Evolutionary conservation across 2,888 invertebrate species (phyloP).

Genomic region (Cremastinae sp.): DNA sequence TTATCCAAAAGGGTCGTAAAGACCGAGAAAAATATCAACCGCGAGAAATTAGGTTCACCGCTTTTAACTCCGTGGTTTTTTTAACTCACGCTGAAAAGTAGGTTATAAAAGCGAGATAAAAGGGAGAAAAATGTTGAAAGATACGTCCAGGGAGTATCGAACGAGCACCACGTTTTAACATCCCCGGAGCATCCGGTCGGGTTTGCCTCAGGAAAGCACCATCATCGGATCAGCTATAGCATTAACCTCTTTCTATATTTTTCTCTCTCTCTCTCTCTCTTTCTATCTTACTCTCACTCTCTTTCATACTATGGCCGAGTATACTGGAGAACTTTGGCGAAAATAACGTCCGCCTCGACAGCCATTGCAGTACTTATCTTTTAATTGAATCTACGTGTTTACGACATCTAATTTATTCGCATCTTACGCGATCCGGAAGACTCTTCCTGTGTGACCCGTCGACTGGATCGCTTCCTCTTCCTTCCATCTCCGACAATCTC

Average conservation of each 20-base stretch:
- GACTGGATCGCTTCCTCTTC: conserved; percentile 1
- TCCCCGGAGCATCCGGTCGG: conserved; percentile 29
- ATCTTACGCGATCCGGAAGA: conserved; percentile 48
- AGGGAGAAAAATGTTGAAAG: conserved; percentile 21
- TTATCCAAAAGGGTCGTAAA: neutral
- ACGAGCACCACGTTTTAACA: conserved; percentile 31
- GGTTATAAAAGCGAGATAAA: conserved; percentile 1
- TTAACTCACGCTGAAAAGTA: conserved; percentile 15
- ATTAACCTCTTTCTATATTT: conserved; percentile 1
- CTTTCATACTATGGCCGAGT: conserved; percentile 11
- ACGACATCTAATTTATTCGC: conserved; percentile 66
- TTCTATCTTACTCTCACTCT: neutral
- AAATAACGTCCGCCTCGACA: conserved; percentile 55
- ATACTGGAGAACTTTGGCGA: conserved; percentile 37
- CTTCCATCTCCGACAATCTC: conserved; percentile 8
- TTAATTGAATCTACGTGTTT: conserved; percentile 69
- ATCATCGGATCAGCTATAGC: conserved; percentile 35
- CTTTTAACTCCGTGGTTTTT: conserved; percentile 6
- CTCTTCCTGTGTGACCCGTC: conserved; percentile 18
- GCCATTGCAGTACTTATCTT: conserved; percentile 63
- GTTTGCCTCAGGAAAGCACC: conserved; percentile 30
- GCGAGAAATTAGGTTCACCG: neutral
- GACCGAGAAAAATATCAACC: neutral
- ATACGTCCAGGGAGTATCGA: conserved; percentile 20
- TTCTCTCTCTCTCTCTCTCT: conserved; percentile 6